phyloP scores from a whole-genome alignment of 2,113 vertebrate genomes.

The Micromys minutus region DNA sequence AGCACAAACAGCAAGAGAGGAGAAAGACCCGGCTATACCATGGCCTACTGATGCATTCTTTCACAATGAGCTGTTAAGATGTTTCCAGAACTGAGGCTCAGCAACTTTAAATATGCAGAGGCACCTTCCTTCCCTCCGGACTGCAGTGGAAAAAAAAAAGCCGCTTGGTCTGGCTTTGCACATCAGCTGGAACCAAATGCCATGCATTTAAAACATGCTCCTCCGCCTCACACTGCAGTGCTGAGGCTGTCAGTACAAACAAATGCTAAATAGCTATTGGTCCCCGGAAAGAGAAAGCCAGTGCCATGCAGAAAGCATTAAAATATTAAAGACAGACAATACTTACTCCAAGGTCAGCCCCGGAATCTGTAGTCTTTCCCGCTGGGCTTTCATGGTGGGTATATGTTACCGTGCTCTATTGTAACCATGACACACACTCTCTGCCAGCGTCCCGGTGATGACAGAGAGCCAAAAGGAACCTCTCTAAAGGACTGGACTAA shows the following conservation, averaged over 20 bases:
- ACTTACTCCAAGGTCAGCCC: conserved; percentile 99
- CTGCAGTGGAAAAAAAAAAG: conserved; percentile 74
- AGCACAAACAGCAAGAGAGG: conserved; percentile 83
- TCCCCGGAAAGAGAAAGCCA: conserved; percentile 74
- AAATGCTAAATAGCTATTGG: conserved; percentile 83
- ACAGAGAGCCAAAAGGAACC: conserved; percentile 93
- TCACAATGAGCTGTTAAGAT: conserved; percentile 83
- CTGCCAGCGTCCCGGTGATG: conserved; percentile 90
- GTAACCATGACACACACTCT: conserved; percentile 95
- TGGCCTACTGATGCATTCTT: conserved; percentile 84
- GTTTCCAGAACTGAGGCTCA: conserved; percentile 81
- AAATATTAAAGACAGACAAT: conserved; percentile 91
- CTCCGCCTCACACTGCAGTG: conserved; percentile 88
- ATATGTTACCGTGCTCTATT: conserved; percentile 91
- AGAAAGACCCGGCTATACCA: conserved; percentile 82
- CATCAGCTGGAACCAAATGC: conserved; percentile 84
- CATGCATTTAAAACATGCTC: conserved; percentile 87
- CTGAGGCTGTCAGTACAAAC: conserved; percentile 82
- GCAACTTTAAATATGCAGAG: conserved; percentile 84
- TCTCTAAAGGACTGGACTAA: conserved; percentile 90
- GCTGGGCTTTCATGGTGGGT: conserved; percentile 99
- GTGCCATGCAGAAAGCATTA: conserved; percentile 88
- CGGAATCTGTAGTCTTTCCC: conserved; percentile 99
- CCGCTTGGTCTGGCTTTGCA: conserved; percentile 77
- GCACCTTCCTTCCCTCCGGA: conserved; percentile 72